Evolutionary conservation across 2,797 vertebrate genomes (phyloP), one percentile per base, ranked within the genome.

Genomic region (Melanotaenia parkinsoni): DNA sequence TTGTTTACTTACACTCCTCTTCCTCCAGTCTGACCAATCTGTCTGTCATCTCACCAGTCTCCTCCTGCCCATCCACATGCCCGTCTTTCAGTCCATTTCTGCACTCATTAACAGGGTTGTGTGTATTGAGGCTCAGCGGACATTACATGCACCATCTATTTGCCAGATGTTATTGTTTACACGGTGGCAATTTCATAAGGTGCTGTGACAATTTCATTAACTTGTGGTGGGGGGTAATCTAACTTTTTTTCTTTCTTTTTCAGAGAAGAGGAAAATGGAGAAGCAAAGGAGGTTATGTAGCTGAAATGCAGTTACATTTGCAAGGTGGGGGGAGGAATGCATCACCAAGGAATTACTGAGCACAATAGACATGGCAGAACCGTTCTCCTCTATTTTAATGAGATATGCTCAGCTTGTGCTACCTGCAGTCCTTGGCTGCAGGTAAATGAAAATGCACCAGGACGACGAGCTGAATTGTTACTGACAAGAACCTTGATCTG

Each of bases 141-240:
- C 88, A 91, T 95, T 95, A 94, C 88, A 92, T 83, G 94, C 93
- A 43, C 75, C 82, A 90, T 76, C 89, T 91, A 85, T 90, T 95
- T 84, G 89, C 93, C 95, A 94, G 94, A 95, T 94, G 94, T 92
- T 94, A 85, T 89, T 93, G 80, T 93, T 95, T 91, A 91, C 85
- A 65, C 74, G 74, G 83, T 83, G 86, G 83, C 71, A 89, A 92
- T 93, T 96, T 95, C 92, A 88, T 91, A 93, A 95, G 92, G 92
- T 86, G 76, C 83, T 79, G 88, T 93, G 93, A 94, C 91, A 87
- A 93, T 86, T 89, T 90, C 93, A 91, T 94, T 91, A 93, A 76
- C 85, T 92, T 92, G 81, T 74, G 74, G 76, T 77, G 30, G 58
- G 82, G 78, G 78, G 84, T 72, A 91, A 92, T 82, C 79, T 76